Percentiles rank a stretch among this genome's conserved stretches.
Evolutionary conservation across 2,797 vertebrate genomes (phyloP).

Genomic region (Premnoplex brunnescens): DNA sequence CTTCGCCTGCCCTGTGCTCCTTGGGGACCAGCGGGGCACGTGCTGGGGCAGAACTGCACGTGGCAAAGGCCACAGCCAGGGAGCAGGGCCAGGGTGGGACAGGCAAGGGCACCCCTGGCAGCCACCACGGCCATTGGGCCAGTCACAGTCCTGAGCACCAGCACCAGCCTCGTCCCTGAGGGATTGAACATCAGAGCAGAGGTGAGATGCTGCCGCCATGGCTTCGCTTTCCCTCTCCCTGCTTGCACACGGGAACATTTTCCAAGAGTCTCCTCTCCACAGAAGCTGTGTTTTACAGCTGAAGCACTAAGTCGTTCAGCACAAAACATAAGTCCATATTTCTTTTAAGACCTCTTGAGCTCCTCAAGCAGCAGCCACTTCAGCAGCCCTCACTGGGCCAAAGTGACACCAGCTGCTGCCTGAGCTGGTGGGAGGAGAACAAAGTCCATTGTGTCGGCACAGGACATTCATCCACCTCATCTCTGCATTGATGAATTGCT

Average conservation of each 20-base stretch:
- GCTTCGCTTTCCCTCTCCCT: not conserved
- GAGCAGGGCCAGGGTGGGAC: not conserved
- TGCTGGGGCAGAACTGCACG: not conserved
- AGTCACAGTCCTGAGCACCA: fast-evolving
- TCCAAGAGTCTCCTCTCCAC: not conserved
- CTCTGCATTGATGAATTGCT: not conserved
- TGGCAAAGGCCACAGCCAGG: not conserved
- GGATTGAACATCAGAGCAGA: not conserved
- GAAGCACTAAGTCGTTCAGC: not conserved
- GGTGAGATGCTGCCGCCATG: not conserved
- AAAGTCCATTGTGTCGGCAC: not conserved
- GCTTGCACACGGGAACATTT: not conserved
- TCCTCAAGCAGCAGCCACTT: conserved; percentile 12
- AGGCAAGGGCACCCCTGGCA: not conserved
- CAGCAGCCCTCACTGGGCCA: fast-evolving
- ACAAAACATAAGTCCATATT: fast-evolving
- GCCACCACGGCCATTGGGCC: fast-evolving
- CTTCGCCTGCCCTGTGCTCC: not conserved
- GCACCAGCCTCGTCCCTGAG: not conserved
- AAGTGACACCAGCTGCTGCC: not conserved
- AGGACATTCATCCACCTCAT: not conserved
- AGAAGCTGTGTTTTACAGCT: not conserved
- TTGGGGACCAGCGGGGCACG: fast-evolving
- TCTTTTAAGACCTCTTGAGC: not conserved
- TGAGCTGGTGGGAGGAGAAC: not conserved